Conservation (phyloP, 2,113 vertebrate species). For the Anguilla rostrata region DNA sequence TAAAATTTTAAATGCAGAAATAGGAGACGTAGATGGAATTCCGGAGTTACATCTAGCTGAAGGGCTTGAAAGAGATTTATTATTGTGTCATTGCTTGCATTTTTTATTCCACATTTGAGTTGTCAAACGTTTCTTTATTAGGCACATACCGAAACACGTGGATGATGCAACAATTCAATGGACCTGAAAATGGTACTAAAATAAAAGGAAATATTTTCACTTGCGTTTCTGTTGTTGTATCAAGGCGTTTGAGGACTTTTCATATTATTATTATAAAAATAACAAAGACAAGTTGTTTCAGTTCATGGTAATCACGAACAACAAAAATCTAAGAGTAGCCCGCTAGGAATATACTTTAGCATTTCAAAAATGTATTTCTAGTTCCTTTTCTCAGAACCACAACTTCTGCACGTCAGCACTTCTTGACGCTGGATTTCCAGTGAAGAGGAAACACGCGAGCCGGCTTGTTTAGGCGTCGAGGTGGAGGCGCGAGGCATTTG, state of each 20-base stretch:
- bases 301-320: not conserved
- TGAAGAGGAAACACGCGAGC: slow-evolving; percentile 34
- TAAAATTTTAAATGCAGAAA: not conserved
- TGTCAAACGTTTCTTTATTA: not conserved
- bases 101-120: not conserved
- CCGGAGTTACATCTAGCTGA: not conserved
- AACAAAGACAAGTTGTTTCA: not conserved
- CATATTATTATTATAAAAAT: not conserved
- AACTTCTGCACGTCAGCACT: slow-evolving; percentile 47
- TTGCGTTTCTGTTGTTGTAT: too few species aligned
- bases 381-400: not conserved
- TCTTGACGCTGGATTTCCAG: slow-evolving; percentile 38
- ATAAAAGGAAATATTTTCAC: not conserved
- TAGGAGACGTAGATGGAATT: not conserved
- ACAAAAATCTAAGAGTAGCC: not conserved
- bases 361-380: not conserved
- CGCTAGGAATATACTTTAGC: too few species aligned
- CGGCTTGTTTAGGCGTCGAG: not conserved
- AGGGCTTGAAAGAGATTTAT: not conserved
- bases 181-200: not conserved
- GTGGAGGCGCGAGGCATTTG: slow-evolving; percentile 25
- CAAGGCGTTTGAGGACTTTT: not conserved
- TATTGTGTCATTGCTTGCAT: not conserved
- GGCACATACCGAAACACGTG: not conserved
- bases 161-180: not conserved